Conservation (phyloP, 2,888 invertebrate genomes). For the Meiosimyza decipiens region DNA sequence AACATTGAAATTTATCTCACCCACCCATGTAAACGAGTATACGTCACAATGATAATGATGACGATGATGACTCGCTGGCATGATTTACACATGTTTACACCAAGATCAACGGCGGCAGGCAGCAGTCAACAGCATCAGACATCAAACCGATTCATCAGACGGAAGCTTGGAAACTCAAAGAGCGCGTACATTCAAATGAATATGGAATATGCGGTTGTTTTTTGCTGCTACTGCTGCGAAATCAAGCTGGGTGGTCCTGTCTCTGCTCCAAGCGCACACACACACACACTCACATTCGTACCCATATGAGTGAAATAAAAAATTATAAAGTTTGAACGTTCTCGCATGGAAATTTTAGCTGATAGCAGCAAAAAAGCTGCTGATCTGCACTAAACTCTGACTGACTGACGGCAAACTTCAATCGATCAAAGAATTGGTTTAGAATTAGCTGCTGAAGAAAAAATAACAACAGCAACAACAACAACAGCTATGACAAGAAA, state of each 20-base stretch:
- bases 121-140: constrained; percentile 34
- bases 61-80: constrained; percentile 44
- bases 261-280: constrained; percentile 14
- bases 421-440: constrained; percentile 46
- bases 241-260: constrained; percentile 40
- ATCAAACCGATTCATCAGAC: constrained; percentile 40
- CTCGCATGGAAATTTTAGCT: constrained; percentile 43
- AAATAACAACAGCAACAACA: constrained; percentile 31
- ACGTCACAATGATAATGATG: constrained; percentile 30
- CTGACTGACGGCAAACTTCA: constrained; percentile 62
- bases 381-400: constrained; percentile 57
- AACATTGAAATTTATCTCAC: constrained; percentile 28
- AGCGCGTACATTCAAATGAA: constrained; percentile 6
- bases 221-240: constrained; percentile 23
- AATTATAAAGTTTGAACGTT: constrained; percentile 41
- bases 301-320: constrained; percentile 37
- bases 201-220: constrained; percentile 35
- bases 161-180: neutral
- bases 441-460: constrained; percentile 27
- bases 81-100: constrained; percentile 65
- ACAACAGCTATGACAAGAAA: constrained; percentile 33
- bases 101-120: constrained; percentile 38
- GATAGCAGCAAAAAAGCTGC: constrained; percentile 48
- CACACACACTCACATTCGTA: neutral
- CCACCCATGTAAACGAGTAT: constrained; percentile 22